Conservation (phyloP, 2,888 invertebrate species). For the Polydrusus cervinus region DNA sequence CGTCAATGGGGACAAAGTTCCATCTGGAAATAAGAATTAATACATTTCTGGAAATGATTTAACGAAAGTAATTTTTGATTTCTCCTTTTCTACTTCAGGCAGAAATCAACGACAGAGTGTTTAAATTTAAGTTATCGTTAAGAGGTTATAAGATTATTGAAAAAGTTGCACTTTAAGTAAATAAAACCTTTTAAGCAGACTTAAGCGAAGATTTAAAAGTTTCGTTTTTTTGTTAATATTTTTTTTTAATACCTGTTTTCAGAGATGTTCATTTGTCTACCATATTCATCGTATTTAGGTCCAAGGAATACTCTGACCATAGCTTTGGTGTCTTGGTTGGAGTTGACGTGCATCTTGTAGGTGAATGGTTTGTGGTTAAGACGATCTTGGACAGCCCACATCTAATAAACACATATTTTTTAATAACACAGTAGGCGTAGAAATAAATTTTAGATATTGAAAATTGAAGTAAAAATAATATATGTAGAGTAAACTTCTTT, state of each 20-base stretch:
- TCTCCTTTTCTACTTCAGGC: no score
- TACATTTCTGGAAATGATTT: background rate
- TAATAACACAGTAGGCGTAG: background rate
- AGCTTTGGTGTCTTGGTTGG: conserved; percentile 75
- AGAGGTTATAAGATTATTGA: no score
- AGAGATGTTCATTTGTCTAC: conserved; percentile 72
- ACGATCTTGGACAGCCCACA: conserved; percentile 79
- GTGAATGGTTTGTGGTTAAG: conserved; percentile 82
- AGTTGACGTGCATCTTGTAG: conserved; percentile 75
- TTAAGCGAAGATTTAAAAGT: no score
- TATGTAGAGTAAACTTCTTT: no score
- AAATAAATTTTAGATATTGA: background rate
- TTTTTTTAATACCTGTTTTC: conserved; percentile 72
- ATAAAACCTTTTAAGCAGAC: no score
- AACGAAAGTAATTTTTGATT: no score
- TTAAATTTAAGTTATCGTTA: no score
- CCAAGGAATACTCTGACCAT: conserved; percentile 80
- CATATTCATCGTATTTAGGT: conserved; percentile 79
- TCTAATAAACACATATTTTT: conserved; percentile 67
- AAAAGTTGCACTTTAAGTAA: no score
- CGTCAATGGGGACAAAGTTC: conserved; percentile 78
- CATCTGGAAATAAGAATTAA: conserved; percentile 55
- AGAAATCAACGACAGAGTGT: no score
- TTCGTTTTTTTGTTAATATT: background rate
- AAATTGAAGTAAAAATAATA: background rate